Evolutionary conservation across 1,140 invertebrate genomes (phyloP).

Genomic region (Aphelenchoides avenae): DNA sequence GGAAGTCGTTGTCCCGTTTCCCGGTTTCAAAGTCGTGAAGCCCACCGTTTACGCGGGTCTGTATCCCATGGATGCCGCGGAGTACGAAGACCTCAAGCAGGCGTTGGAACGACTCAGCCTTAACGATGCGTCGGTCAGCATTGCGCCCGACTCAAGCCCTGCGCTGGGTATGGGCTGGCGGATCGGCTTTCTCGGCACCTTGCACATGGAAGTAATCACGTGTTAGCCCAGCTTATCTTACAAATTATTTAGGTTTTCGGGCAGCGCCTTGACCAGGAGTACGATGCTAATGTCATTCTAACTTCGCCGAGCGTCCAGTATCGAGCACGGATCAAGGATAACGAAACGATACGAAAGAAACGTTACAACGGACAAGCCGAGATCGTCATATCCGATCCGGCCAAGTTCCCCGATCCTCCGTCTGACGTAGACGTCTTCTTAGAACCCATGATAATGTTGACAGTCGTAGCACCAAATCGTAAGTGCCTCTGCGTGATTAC

Average conservation of each 20-base stretch:
- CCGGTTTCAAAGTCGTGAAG: slow-evolving; percentile 70
- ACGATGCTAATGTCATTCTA: slow-evolving; percentile 78
- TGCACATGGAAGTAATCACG: slow-evolving; percentile 83
- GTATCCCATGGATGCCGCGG: slow-evolving; percentile 82
- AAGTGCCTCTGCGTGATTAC: not conserved
- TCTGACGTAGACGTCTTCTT: slow-evolving; percentile 44
- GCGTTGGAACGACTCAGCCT: slow-evolving; percentile 83
- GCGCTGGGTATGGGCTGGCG: slow-evolving; percentile 74
- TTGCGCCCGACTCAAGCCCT: slow-evolving; percentile 75
- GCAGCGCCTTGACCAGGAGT: slow-evolving; percentile 87
- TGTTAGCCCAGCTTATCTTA: slow-evolving; percentile 18
- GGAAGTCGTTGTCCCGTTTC: slow-evolving; percentile 65
- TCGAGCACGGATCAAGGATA: slow-evolving; percentile 69
- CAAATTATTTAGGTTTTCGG: slow-evolving; percentile 66
- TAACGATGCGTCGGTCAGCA: slow-evolving; percentile 86
- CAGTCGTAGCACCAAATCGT: slow-evolving; percentile 76
- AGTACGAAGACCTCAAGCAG: slow-evolving; percentile 67
- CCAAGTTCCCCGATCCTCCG: slow-evolving; percentile 60
- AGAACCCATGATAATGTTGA: slow-evolving; percentile 83
- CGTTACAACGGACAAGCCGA: slow-evolving; percentile 66
- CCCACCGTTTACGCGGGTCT: slow-evolving; percentile 90
- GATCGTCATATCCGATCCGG: slow-evolving; percentile 78
- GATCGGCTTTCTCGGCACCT: slow-evolving; percentile 64
- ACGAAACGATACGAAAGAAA: slow-evolving; percentile 68
- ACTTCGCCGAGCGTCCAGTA: slow-evolving; percentile 92